Evolutionary conservation across 2,797 vertebrate species (phyloP).

Genomic region (Oreochromis mossambicus): DNA sequence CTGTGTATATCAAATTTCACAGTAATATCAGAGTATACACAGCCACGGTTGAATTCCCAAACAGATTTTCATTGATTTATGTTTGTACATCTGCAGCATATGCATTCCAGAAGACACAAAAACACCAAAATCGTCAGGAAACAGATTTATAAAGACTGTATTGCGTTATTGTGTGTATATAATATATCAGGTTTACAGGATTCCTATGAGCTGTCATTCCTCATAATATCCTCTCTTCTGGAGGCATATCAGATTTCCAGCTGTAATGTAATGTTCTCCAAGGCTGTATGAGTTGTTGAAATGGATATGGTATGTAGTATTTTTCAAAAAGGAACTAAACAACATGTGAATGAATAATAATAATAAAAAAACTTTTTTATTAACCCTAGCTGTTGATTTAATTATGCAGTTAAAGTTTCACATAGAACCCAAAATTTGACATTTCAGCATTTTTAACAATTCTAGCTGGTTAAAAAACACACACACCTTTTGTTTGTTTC

Average conservation of each 20-base stretch:
- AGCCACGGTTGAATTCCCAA: slow-evolving; percentile 4
- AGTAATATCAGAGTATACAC: neutral
- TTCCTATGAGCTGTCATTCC: slow-evolving; percentile 41
- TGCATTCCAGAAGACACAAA: neutral
- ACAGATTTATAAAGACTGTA: slow-evolving; percentile 2
- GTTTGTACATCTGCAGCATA: slow-evolving; percentile 3
- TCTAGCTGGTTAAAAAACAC: neutral
- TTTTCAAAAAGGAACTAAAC: neutral
- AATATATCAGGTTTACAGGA: slow-evolving; percentile 34
- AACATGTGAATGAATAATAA: neutral
- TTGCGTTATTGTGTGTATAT: slow-evolving; percentile 18
- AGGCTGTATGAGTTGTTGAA: slow-evolving; percentile 5
- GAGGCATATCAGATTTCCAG: slow-evolving; percentile 10
- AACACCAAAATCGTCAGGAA: slow-evolving; percentile 19
- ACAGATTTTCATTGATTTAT: slow-evolving; percentile 37
- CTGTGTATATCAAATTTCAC: neutral
- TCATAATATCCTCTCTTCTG: slow-evolving; percentile 11
- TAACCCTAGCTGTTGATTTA: neutral
- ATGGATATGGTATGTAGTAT: neutral
- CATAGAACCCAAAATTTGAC: neutral
- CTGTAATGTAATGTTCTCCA: neutral
- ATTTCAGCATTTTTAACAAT: neutral
- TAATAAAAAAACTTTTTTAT: neutral
- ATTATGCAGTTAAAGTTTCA: neutral
- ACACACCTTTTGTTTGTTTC: neutral